Conservation (phyloP, 2,113 vertebrate species). For the Clarias macrocephalus region DNA sequence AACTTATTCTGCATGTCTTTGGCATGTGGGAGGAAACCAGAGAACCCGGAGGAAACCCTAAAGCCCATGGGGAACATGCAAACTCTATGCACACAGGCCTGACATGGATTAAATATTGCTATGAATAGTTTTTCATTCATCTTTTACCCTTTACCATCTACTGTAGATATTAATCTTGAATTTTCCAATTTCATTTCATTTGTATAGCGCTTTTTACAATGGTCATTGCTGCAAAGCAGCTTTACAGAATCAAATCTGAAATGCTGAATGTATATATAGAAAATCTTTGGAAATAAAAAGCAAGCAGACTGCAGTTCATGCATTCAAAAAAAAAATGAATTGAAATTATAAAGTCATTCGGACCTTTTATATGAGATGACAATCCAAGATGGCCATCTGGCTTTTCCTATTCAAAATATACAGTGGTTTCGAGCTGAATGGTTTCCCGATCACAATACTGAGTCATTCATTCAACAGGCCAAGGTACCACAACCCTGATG, state of each 20-base stretch:
- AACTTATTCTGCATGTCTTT: too few species aligned
- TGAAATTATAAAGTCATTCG: background rate
- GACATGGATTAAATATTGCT: too few species aligned
- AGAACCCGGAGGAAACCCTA: too few species aligned
- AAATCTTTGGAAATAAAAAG: background rate
- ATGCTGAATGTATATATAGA: background rate
- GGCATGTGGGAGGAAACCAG: too few species aligned
- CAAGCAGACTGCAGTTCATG: background rate
- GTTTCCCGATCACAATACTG: conserved; percentile 67
- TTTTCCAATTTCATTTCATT: too few species aligned
- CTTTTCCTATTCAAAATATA: conserved; percentile 38
- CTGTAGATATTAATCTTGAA: too few species aligned
- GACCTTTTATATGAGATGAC: conserved; percentile 39
- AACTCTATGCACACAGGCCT: too few species aligned
- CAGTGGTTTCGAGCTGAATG: conserved; percentile 46
- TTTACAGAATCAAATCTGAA: background rate
- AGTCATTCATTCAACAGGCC: conserved; percentile 61
- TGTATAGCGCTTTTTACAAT: too few species aligned
- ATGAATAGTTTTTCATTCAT: too few species aligned
- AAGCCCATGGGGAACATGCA: too few species aligned
- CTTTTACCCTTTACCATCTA: too few species aligned
- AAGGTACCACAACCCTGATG: conserved; percentile 53
- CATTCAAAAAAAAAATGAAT: background rate
- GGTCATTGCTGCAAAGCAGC: too few species aligned
- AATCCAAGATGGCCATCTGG: conserved; percentile 46